Evolutionary conservation across 2,888 invertebrate species (phyloP), one percentile per base, ranked within the genome.

Genomic region (Melieria picta): DNA sequence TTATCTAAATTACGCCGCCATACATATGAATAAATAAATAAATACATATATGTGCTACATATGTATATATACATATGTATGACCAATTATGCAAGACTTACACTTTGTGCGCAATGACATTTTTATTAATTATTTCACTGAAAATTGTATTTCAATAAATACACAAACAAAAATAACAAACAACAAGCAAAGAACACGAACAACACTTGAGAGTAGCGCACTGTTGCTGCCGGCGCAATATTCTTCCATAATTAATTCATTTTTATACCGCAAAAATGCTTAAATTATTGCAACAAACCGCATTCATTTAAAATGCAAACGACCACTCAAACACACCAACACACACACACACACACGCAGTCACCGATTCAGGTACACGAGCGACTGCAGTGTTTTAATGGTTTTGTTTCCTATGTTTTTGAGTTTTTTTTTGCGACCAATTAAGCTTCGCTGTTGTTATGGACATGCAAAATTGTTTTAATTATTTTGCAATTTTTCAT

Each of bases 201-300:
- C 42, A 58, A n/a, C 30, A 2, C 30, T 2, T 30, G 30, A 30
- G 30, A 1, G 30, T 30, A 30, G 30, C 30, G 30, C 30, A 30
- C 30, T 30, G 30, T 30, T 30, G 30, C 30, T 30, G 30, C 30
- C 30, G 30, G 30, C 30, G 30, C 30, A 1, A 30, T 30, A 30
- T 30, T 30, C 30, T 30, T 30, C 30, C 30, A 30, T 30, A 69
- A 69, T 47, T 69, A 69, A 69, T 69, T 62, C 52, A 69, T 61
- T 60, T 69, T 16, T 52, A 63, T 55, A 69, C 62, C 69, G 47
- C 62, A 69, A 61, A 69, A 61, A 69, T 69, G 62, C 62, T 62
- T 69, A 69, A 69, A 62, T 69, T 69, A 69, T 61, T 62, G 62
- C 62, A 62, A 62, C 46, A 67, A 67, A 58, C 67, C 62, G 55